These are phyloP conservation scores for Vidua chalybeata DNA, from an alignment of 2,113 vertebrate species.

Conservation along the genomic window DNA sequence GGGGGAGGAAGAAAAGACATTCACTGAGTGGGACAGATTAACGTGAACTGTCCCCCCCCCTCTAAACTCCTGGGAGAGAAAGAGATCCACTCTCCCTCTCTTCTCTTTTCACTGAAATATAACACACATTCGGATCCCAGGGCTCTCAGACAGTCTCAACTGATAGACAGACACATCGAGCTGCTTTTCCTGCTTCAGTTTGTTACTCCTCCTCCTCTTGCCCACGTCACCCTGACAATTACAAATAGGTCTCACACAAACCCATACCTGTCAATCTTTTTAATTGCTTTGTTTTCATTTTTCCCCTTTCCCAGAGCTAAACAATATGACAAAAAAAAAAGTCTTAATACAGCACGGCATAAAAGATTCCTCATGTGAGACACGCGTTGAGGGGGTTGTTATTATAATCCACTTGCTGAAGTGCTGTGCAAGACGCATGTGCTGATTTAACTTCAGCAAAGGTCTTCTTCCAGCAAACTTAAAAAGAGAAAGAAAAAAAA, in stretches of 20 bases:
- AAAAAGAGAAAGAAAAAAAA: not conserved
- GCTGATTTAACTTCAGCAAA: constrained; percentile 56
- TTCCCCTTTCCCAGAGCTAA: constrained; percentile 67
- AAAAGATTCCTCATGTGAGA: constrained; percentile 67
- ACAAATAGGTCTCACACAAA: constrained; percentile 88
- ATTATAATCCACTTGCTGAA: constrained; percentile 59
- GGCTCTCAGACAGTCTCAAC: constrained; percentile 97
- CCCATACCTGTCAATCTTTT: constrained; percentile 99
- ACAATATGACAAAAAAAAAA: constrained; percentile 81
- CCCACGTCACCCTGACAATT: constrained; percentile 99
- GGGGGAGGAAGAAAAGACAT: constrained; percentile 76
- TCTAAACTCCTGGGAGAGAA: constrained; percentile 84
- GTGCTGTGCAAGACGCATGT: constrained; percentile 56
- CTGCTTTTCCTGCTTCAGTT: constrained; percentile 94
- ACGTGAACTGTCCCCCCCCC: constrained; percentile 77
- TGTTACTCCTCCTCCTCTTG: constrained; percentile 91
- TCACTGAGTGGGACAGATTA: constrained; percentile 83
- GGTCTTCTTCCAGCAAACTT: constrained; percentile 52
- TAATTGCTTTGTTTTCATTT: constrained; percentile 86
- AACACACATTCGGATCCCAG: constrained; percentile 90
- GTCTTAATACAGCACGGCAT: constrained; percentile 72
- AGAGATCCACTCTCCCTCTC: constrained; percentile 82
- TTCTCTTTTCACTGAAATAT: constrained; percentile 87
- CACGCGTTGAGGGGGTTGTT: constrained; percentile 53
- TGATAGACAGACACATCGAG: constrained; percentile 99